Conservation (phyloP, 1,140 invertebrate species). For the Drosophila lacertosa region DNA sequence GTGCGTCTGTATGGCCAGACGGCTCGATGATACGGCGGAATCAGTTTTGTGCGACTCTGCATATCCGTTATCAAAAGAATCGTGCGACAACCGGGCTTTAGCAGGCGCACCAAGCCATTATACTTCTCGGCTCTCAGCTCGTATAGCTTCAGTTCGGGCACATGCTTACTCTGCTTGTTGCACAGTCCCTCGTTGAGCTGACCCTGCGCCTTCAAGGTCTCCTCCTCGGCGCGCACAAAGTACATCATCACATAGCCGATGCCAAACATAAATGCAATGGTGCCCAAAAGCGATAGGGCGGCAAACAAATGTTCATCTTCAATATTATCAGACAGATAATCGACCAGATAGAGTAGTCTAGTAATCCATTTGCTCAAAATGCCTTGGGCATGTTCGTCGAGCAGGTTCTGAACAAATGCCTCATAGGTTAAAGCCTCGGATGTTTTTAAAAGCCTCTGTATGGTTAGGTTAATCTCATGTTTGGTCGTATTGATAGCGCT, state of each 20-base stretch:
- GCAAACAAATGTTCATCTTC: conserved; percentile 93
- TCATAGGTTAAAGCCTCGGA: conserved; percentile 90
- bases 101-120: conserved; percentile 94
- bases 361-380: conserved; percentile 89
- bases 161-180: conserved; percentile 40
- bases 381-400: conserved; percentile 90
- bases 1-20: conserved; percentile 98
- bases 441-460: conserved; percentile 89
- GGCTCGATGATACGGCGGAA: conserved; percentile 95
- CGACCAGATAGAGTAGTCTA: conserved; percentile 88
- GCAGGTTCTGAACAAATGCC: conserved; percentile 88
- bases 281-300: conserved; percentile 91
- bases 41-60: conserved; percentile 92
- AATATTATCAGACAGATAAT: conserved; percentile 90
- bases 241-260: conserved; percentile 95
- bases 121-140: conserved; percentile 98
- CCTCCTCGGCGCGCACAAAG: conserved; percentile 93
- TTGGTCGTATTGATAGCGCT: conserved; percentile 89
- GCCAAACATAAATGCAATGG: conserved; percentile 91
- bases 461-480: conserved; percentile 88
- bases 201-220: conserved; percentile 88
- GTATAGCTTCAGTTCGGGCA: conserved; percentile 91
- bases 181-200: conserved; percentile 66
- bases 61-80: conserved; percentile 95
- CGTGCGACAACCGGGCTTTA: conserved; percentile 98